Evolutionary conservation across 2,113 vertebrate species (phyloP), one percentile per base, ranked within the genome.

Genomic region (Sapayoa aenigma): DNA sequence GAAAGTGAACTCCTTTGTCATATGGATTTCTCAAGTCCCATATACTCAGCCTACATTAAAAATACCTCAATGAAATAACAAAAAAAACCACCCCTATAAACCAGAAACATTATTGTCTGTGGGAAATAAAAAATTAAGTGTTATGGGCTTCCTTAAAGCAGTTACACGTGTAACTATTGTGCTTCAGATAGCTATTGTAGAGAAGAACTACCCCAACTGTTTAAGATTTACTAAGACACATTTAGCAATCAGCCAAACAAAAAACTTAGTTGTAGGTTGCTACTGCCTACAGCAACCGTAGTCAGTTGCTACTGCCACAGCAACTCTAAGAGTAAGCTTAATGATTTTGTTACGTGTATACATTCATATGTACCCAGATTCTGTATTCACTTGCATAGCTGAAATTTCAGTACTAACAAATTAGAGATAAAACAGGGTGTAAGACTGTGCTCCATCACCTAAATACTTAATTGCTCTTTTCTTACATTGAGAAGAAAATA

Each of bases 401-500:
- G 44, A 72, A 76, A 75, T 58, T 87, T 92, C 50, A 63, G 30
- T 78, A 52, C 39, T 41, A 71, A 86, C 24, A 84, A 95, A 63
- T 72, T 8, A 74, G 83, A 59, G 31, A 41, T 67, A 92, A 89
- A 94, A 65, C 4, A 60, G 13, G 12, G 20, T 3, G 4, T 16
- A 74, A 49, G 23, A 56, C 33, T 33, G 44, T 17, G 35, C 52
- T 47, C 60, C 71, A 93, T 73, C 80, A 92, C 69, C 66, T 82
- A 86, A 84, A 93, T 94, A 79, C 93, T 84, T 55, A 84, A 63
- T 94, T 93, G 76, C 87, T 97, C 30, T 92, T 96, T 97, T 89
- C 94, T 86, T 92, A 94, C 71, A 97, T 55, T 79, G 85, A 95
- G 80, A 91, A 94, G 71, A 93, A 97, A 95, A 90, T 82, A 94